Percentiles rank a stretch among this genome's conserved stretches.
These are phyloP conservation scores for Phyllostomus hastatus DNA, from an alignment of 2,113 vertebrate genomes.

Conservation along the genomic window DNA sequence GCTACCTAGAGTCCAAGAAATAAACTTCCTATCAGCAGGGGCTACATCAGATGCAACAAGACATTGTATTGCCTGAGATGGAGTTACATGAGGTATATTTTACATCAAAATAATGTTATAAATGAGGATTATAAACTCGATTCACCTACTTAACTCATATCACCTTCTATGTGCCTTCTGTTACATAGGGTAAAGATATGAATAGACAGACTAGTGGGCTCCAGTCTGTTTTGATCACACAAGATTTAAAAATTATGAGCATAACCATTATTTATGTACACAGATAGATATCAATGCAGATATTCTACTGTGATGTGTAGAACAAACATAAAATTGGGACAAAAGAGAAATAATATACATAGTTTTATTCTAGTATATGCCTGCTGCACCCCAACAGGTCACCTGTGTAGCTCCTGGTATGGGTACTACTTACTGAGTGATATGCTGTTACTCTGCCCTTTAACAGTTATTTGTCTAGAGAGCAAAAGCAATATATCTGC, in stretches of 20 bases:
- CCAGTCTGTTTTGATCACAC: not conserved
- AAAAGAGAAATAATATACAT: not conserved
- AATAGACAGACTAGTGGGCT: not conserved
- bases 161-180: not conserved
- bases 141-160: not conserved
- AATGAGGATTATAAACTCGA: not conserved
- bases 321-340: not conserved
- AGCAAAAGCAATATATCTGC: not conserved
- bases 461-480: not conserved
- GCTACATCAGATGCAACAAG: not conserved
- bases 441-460: not conserved
- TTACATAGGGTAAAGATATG: not conserved
- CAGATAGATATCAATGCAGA: not conserved
- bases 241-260: not conserved
- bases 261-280: not conserved
- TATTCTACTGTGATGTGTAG: not conserved
- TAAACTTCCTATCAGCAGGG: not conserved
- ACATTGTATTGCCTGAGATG: not conserved
- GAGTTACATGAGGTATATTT: not conserved
- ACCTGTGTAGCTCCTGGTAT: not conserved
- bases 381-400: not conserved
- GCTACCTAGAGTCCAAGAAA: not conserved
- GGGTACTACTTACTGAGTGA: not conserved
- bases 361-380: not conserved
- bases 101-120: not conserved